Conservation (phyloP, 2,888 invertebrate genomes). For the Allolobophora icterica region DNA sequence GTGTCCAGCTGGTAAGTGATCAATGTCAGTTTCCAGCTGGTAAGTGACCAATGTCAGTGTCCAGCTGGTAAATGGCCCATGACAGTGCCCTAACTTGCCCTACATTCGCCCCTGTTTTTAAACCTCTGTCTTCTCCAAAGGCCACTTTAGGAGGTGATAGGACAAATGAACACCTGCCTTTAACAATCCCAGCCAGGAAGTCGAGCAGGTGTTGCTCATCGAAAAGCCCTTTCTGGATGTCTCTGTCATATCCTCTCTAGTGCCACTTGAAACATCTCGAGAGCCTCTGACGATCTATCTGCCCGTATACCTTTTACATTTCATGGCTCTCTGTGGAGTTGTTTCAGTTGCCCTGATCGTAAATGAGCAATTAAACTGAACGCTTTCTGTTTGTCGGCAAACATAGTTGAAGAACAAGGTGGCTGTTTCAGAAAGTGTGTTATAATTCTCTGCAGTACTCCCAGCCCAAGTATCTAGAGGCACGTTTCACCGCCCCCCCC, state of each 20-base stretch:
- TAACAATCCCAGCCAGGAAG: background rate
- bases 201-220: slow-evolving; percentile 2
- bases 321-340: background rate
- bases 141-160: no score
- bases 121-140: no score
- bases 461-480: no score
- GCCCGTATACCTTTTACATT: background rate
- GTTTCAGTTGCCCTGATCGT: background rate
- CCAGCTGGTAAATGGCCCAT: slow-evolving; percentile 55
- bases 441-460: no score
- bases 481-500: no score
- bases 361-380: background rate
- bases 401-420: background rate
- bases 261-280: background rate
- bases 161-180: background rate
- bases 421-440: no score
- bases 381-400: background rate
- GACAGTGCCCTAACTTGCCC: no score
- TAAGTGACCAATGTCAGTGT: slow-evolving; percentile 59
- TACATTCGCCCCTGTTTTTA: no score
- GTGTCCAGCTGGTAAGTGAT: slow-evolving; percentile 57
- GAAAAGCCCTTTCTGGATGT: background rate
- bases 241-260: background rate
- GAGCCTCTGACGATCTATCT: background rate
- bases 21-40: slow-evolving; percentile 60